A percentile compares a stretch with the other conserved stretches of the same genome.
Evolutionary conservation across 2,888 invertebrate species (phyloP).

Genomic region (Tinea semifulvella): DNA sequence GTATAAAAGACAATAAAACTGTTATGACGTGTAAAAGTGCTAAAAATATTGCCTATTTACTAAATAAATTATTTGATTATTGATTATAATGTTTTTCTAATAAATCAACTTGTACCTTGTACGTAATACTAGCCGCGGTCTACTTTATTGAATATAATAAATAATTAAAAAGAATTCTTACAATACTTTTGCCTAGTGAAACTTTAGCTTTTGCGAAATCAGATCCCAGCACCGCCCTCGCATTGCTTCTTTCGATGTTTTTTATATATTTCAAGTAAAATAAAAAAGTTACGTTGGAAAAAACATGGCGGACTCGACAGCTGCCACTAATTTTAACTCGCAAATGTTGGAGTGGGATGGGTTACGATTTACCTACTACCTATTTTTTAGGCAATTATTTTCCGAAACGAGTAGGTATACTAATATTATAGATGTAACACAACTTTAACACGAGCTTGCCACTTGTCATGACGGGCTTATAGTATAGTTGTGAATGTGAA

Average conservation of each 20-base stretch:
- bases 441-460: too few relatives aligned
- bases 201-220: slow-evolving; percentile 57
- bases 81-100: background rate
- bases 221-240: slow-evolving; percentile 38
- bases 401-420: too few relatives aligned
- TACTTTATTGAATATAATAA: slow-evolving; percentile 20
- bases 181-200: slow-evolving; percentile 48
- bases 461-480: too few relatives aligned
- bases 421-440: too few relatives aligned
- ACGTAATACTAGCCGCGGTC: background rate
- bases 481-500: too few relatives aligned
- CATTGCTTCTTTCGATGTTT: slow-evolving; percentile 30
- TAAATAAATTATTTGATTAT: too few relatives aligned
- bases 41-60: too few relatives aligned
- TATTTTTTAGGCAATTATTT: background rate
- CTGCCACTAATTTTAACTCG: slow-evolving; percentile 41
- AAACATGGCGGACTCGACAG: slow-evolving; percentile 39
- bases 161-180: slow-evolving; percentile 59
- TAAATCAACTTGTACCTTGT: background rate
- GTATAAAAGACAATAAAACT: too few relatives aligned
- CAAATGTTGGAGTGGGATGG: slow-evolving; percentile 26
- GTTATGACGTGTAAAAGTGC: too few relatives aligned
- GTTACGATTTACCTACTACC: background rate
- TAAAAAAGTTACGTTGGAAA: slow-evolving; percentile 39
- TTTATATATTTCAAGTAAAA: slow-evolving; percentile 40